phyloP scores from a whole-genome alignment of 2,113 vertebrate genomes.

The Perca fluviatilis region DNA sequence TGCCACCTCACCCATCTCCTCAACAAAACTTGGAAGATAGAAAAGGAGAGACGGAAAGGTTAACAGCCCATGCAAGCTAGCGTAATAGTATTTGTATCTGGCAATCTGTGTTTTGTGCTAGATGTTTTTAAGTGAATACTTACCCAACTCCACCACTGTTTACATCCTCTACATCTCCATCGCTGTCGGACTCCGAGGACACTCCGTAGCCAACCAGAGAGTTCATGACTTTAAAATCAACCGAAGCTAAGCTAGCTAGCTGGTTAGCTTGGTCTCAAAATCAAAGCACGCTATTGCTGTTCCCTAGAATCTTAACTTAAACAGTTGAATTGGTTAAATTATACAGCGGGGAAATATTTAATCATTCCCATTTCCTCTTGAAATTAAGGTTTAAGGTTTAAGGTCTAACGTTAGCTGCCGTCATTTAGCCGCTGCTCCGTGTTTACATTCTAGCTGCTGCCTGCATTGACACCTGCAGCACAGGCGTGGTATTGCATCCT shows the following conservation, averaged over 20 bases:
- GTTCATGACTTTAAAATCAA: slow-evolving; percentile 58
- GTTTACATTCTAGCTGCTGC: background rate
- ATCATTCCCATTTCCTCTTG: background rate
- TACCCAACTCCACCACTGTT: slow-evolving; percentile 39
- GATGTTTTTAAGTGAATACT: background rate
- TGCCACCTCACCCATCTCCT: background rate
- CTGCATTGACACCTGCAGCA: slow-evolving; percentile 48
- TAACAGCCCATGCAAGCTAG: background rate
- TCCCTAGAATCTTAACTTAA: background rate
- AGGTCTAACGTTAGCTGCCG: slow-evolving; percentile 7
- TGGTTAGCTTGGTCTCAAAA: background rate
- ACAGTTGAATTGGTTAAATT: background rate
- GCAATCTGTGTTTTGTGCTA: background rate
- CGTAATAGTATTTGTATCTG: background rate
- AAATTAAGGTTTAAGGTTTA: background rate
- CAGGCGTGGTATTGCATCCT: slow-evolving; percentile 45
- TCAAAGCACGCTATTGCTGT: background rate
- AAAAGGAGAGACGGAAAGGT: background rate
- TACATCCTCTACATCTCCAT: slow-evolving; percentile 64
- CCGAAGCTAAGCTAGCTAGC: slow-evolving; percentile 24
- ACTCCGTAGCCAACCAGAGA: slow-evolving; percentile 83
- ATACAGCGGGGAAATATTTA: accelerated
- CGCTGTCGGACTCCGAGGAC: slow-evolving; percentile 84
- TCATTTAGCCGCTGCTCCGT: slow-evolving; percentile 8
- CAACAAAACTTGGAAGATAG: slow-evolving; percentile 24